These are phyloP conservation scores for Premnoplex brunnescens DNA, from an alignment of 2,797 vertebrate genomes.

Conservation along the genomic window DNA sequence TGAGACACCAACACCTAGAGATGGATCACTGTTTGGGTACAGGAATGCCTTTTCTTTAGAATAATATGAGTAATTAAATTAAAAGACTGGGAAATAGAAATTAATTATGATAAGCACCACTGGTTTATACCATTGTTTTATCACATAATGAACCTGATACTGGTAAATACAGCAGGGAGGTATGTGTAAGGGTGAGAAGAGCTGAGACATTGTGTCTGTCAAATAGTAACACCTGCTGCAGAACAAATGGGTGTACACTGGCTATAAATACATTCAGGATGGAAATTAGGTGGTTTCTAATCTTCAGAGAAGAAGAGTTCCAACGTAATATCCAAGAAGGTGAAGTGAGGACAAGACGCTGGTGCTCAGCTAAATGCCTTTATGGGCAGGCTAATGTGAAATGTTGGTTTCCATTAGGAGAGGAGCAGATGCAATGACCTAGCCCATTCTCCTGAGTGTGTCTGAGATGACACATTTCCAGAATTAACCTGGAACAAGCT, in stretches of 20 bases:
- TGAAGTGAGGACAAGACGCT: constrained; percentile 2
- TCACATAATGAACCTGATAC: background rate
- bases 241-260: background rate
- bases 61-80: background rate
- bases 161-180: background rate
- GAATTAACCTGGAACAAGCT: background rate
- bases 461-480: background rate
- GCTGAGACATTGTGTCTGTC: background rate
- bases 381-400: background rate
- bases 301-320: background rate
- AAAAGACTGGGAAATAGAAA: background rate
- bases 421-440: background rate
- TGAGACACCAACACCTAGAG: background rate
- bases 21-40: background rate
- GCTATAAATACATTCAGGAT: background rate
- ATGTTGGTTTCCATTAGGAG: background rate
- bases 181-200: background rate
- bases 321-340: background rate
- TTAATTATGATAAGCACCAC: background rate
- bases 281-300: constrained; percentile 41
- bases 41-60: background rate
- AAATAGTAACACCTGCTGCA: background rate
- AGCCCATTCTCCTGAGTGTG: background rate
- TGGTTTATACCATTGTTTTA: background rate
- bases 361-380: background rate